Evolutionary conservation across 2,113 vertebrate genomes (phyloP).

Genomic region (Serilophus lunatus): DNA sequence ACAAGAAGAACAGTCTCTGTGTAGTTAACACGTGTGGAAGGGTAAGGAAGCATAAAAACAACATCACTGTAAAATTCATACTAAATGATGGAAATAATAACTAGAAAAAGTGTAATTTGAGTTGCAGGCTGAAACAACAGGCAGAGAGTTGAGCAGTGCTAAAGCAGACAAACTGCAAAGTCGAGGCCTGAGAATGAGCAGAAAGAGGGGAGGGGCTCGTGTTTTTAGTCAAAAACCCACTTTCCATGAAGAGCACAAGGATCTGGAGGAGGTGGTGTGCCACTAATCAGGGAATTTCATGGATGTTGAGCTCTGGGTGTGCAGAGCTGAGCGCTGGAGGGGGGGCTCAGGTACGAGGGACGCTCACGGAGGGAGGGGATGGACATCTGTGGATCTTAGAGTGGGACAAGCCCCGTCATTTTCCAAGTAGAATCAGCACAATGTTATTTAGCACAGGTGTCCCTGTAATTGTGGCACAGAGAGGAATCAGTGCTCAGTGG

Average conservation of each 20-base stretch:
- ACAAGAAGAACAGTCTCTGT: constrained; percentile 53
- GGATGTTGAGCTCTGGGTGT: neutral
- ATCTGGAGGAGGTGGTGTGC: neutral
- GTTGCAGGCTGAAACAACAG: constrained; percentile 59
- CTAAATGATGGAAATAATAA: constrained; percentile 75
- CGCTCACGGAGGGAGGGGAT: neutral
- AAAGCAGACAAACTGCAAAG: constrained; percentile 7
- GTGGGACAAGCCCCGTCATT: constrained; percentile 49
- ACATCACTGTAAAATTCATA: constrained; percentile 66
- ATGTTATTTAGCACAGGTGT: constrained; percentile 64
- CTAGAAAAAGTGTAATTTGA: constrained; percentile 61
- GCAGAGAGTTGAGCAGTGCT: neutral
- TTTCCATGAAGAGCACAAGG: neutral
- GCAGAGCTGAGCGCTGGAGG: neutral
- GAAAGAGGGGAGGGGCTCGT: neutral
- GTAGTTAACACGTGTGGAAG: constrained; percentile 58
- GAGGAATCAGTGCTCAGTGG: constrained; percentile 60
- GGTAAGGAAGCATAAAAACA: constrained; percentile 70
- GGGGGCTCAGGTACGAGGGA: neutral
- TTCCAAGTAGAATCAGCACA: constrained; percentile 37
- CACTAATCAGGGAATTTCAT: neutral
- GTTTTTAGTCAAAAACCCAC: neutral
- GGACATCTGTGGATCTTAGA: constrained; percentile 9
- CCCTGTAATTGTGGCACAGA: constrained; percentile 57
- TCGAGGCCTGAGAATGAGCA: neutral